Evolutionary conservation across 2,888 invertebrate species (phyloP).

Genomic region (Hemicrepidius hirtus): DNA sequence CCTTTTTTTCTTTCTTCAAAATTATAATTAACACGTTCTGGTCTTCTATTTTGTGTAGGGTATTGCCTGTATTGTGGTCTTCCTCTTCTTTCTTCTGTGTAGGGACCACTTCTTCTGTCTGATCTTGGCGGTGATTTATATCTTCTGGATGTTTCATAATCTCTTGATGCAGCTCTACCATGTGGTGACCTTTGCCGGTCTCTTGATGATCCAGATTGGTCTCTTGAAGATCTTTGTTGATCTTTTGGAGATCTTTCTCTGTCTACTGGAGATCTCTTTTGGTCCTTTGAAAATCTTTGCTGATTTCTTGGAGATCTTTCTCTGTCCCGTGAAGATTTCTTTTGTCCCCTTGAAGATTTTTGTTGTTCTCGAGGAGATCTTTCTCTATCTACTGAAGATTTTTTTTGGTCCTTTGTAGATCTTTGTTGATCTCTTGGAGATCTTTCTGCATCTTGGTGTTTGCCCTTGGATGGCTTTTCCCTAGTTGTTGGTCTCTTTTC

Average conservation of each 20-base stretch:
- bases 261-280: background rate
- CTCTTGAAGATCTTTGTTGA: background rate
- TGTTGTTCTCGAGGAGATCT: background rate
- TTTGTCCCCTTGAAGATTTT: background rate
- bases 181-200: too few relatives aligned
- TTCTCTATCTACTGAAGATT: background rate
- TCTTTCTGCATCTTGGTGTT: background rate
- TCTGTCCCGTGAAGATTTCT: too few relatives aligned
- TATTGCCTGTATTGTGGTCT: background rate
- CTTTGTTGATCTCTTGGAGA: background rate
- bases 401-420: background rate
- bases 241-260: background rate
- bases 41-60: background rate
- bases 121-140: too few relatives aligned
- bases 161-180: too few relatives aligned
- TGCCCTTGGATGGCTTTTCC: too few relatives aligned
- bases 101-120: background rate
- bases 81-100: background rate
- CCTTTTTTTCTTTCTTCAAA: background rate
- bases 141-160: too few relatives aligned
- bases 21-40: background rate
- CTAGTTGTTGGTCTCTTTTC: too few relatives aligned
- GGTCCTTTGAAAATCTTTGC: too few relatives aligned
- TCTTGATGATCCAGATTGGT: too few relatives aligned
- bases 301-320: too few relatives aligned